These are phyloP conservation scores for chimpanzee (Pan troglodytes) DNA, from an alignment of 2,113 vertebrate genomes.

Conservation along the genomic window NHGRI_mPanTro3-v2.1_pri NC_072416.2:3518501-3519000, in stretches of 20 bases:
- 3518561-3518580: neutral
- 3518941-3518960: no score
- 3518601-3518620: accelerated
- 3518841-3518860: no score
- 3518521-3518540: neutral
- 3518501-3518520: neutral
- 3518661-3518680: accelerated
- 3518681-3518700: neutral
- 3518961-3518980: no score
- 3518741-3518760: neutral
- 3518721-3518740: neutral
- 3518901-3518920: no score
- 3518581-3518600: neutral
- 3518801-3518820: no score
- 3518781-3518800: neutral
- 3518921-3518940: no score
- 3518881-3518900: no score
- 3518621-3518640: neutral
- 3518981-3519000: no score
- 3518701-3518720: no score
- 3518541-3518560: no score
- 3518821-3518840: no score
- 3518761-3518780: neutral
- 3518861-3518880: no score
- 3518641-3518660: neutral